Base-by-base conservation (phyloP, 1,140 invertebrate genomes). In the Ruditapes philippinarum region DNA sequence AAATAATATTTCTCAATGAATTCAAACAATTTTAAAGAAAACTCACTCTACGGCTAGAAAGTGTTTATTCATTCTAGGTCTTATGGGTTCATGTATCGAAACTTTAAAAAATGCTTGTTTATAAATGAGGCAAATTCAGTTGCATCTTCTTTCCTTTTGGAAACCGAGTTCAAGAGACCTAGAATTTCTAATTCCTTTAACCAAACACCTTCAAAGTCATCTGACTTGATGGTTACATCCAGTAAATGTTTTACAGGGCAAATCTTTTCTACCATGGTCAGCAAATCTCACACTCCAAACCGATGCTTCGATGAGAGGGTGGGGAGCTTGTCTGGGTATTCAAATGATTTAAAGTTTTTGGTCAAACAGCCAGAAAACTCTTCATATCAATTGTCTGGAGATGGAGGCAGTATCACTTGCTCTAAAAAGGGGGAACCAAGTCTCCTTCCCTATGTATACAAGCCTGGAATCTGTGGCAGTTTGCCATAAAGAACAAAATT, bases 351-450 rank as follows among this genome's bases (percentile, higher is more conserved):
- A 81, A 42, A 76, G 76, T 0, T 9, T n/a, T 68, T 68, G 78
- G 86, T 57, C 86, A 31, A 17, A 12, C 4, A 22, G 3, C 5
- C 17, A 86, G 28, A 51, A 86, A n/a, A 60, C 4, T 38, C 45
- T 70, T 42, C 68, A 74, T 25, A 86, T 82, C 54, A 82, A 82
- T 42, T 82, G 17, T 62, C 36, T 82, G 33, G 79, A 82, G 28
- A 82, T 82, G 65, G 83, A 86, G 31, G 70, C 83, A 76, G 83
- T 86, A 84, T 25, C 73, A 84, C 28, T 9, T 84, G 25, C 45
- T 70, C 81, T 70, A 62, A 73, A 38, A 84, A 70, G 60, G 38
- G 5, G 65, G 65, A 25, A 82, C 80, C 9, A 17, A 33, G 3
- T 51, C 79, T 12, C 36, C 5, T 11, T 22, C 4, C 28, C 42